Conservation (phyloP, 2,888 invertebrate species). For the Tethea ocularis region DNA sequence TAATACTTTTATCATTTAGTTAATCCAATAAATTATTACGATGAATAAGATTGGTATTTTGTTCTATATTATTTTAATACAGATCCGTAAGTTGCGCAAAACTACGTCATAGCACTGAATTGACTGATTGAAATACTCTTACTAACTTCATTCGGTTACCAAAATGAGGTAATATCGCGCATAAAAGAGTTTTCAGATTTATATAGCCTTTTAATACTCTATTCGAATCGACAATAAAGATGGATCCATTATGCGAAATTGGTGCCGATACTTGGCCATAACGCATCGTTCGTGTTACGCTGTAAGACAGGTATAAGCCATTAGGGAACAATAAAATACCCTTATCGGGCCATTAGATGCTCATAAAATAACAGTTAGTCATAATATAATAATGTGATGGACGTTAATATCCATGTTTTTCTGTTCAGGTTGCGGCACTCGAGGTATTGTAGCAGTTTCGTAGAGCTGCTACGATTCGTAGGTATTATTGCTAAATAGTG, state of each 20-base stretch:
- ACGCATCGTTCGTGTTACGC: constrained; percentile 67
- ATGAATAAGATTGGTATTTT: not conserved
- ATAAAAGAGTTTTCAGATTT: constrained; percentile 33
- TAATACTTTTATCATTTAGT: too few species aligned
- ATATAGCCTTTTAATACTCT: constrained; percentile 53
- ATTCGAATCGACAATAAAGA: constrained; percentile 67
- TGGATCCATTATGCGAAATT: constrained; percentile 78
- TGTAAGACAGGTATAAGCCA: constrained; percentile 81
- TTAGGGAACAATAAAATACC: constrained; percentile 82
- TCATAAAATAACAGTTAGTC: constrained; percentile 84
- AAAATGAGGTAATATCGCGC: not conserved
- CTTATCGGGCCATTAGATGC: constrained; percentile 81
- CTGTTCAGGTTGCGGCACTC: constrained; percentile 37
- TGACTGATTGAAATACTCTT: not conserved
- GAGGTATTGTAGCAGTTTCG: constrained; percentile 20
- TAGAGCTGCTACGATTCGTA: constrained; percentile 28
- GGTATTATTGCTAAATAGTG: too few species aligned
- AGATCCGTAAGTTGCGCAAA: too few species aligned
- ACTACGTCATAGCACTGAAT: too few species aligned
- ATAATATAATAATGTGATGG: constrained; percentile 77
- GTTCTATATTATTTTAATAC: too few species aligned
- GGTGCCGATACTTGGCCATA: constrained; percentile 73
- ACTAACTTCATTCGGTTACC: not conserved
- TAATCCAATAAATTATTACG: too few species aligned
- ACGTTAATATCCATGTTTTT: constrained; percentile 79